Conservation (phyloP, 1,140 invertebrate genomes). For the Augochlora pura region DNA sequence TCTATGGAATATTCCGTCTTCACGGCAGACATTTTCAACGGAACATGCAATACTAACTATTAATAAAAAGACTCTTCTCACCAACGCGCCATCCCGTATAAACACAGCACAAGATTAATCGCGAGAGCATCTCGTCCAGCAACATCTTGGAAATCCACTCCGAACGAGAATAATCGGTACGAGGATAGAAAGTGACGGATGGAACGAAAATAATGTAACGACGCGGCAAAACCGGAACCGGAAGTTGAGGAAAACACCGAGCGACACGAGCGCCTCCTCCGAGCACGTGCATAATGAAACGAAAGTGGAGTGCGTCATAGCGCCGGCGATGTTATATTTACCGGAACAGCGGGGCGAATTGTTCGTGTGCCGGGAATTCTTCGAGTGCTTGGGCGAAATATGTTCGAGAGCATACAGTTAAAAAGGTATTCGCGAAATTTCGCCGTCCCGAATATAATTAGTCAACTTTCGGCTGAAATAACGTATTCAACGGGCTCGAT, state of each 20-base stretch:
- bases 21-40: too few species aligned
- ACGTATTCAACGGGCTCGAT: neutral
- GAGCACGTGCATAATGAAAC: neutral
- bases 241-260: neutral
- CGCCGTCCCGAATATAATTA: neutral
- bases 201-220: neutral
- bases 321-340: neutral
- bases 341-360: neutral
- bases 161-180: neutral
- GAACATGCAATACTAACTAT: too few species aligned
- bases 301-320: neutral
- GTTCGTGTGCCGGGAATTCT: neutral
- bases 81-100: too few species aligned
- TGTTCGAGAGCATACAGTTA: neutral
- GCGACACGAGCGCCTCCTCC: too few species aligned
- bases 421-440: neutral
- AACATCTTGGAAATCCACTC: neutral
- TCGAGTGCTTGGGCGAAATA: too few species aligned
- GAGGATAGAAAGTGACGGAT: neutral
- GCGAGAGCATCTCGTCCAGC: too few species aligned
- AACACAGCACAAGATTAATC: neutral
- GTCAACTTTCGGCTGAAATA: neutral
- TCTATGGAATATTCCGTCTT: too few species aligned
- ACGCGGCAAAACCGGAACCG: neutral
- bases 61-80: too few species aligned